Percentiles rank a stretch among this genome's conserved stretches.
Conservation (phyloP, 1,140 invertebrate genomes). For the Temnothorax curvispinosus region DNA sequence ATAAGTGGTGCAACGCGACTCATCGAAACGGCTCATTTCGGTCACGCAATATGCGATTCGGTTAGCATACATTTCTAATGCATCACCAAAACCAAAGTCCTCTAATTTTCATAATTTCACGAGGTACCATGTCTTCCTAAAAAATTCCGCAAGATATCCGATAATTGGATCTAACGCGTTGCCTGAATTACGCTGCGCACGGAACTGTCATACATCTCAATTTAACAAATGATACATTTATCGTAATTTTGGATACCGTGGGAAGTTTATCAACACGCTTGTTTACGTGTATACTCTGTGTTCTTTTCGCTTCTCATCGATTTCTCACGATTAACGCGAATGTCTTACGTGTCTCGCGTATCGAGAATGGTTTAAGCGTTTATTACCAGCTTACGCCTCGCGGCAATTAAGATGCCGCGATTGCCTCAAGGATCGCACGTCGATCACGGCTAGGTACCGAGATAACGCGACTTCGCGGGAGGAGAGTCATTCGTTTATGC, state of each 20-base stretch:
- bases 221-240: neutral
- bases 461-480: neutral
- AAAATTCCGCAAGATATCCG: neutral
- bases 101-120: neutral
- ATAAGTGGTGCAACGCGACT: neutral
- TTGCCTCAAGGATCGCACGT: constrained; percentile 7
- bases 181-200: neutral
- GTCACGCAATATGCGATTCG: neutral
- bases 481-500: constrained; percentile 9
- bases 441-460: neutral
- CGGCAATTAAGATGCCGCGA: neutral
- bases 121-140: neutral
- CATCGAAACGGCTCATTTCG: constrained; percentile 23
- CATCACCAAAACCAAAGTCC: neutral
- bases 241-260: neutral
- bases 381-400: neutral
- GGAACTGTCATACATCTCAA: neutral
- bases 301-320: neutral
- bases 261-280: neutral
- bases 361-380: constrained; percentile 2
- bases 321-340: neutral
- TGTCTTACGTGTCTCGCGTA: neutral
- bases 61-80: neutral
- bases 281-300: neutral
- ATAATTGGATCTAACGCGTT: neutral